Base-by-base conservation (phyloP, 1,140 invertebrate genomes). In the Listronotus bonariensis region DNA sequence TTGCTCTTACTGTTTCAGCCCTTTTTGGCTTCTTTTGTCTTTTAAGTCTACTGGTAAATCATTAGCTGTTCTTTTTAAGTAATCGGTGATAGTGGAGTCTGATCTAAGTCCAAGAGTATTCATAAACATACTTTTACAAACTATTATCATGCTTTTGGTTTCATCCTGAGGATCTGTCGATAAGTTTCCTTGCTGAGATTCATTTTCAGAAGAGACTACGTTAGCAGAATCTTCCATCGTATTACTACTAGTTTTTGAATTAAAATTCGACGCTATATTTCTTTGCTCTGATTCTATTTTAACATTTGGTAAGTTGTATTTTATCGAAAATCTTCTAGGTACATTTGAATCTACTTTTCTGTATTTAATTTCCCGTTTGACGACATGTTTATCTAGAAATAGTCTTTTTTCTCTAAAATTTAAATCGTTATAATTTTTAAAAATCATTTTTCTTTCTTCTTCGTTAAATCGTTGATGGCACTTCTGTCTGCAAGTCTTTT, bases 111-210 rank as follows among this genome's bases (percentile, higher is more conserved):
- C 36, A 38, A 38, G 6, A 38, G 36, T 38, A 38, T 38, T 38
- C 36, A 38, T 38, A 38, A 38, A 38, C 36, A 38, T 38, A 38
- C 36, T 38, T 38, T 38, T 38, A 38, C 36, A 38, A 8, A 38
- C 36, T 12, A 38, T 12, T 38, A 38, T 38, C 36, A 38, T 38
- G 36, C 36, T 38, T 38, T 38, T 38, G 36, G 7, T 38, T 38
- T 38, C 36, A 38, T 6, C 6, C 36, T 38, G 36, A 12, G 12
- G 12, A 38, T 38, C 36, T 38, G 36, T 6, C n/a, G n/a, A n/a
- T n/a, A n/a, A n/a, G 36, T 38, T 38, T 38, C 12, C 36, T 38
- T 8, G 36, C 36, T 38, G 36, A 6, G 36, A 38, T 38, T 38
- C 36, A 38, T 38, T 12, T 38, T 8, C 36, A 8, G 12, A 6